These are phyloP conservation scores for Thalassarche chlororhynchos DNA, from an alignment of 2,113 vertebrate species.

Conservation along the genomic window DNA sequence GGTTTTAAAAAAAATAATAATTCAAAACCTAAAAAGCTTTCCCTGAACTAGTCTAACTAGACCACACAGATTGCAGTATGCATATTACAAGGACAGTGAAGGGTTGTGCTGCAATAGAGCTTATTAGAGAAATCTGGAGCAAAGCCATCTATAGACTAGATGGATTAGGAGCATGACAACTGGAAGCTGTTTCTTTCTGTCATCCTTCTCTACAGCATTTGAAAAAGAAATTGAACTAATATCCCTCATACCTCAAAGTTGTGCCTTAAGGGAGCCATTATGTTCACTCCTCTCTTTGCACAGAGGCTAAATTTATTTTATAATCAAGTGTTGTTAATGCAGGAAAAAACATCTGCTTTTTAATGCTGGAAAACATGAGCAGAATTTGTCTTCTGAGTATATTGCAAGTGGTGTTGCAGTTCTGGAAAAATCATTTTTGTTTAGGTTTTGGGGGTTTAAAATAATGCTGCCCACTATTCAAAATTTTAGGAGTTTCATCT, in stretches of 20 bases:
- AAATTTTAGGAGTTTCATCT: neutral
- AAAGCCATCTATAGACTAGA: neutral
- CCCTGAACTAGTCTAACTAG: neutral
- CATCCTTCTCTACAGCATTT: neutral
- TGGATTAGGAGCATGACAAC: neutral
- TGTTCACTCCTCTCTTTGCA: neutral
- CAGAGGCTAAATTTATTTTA: slow-evolving; percentile 2
- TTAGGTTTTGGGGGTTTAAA: neutral
- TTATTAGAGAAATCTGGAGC: neutral
- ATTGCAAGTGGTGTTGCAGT: neutral
- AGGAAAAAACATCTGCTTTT: neutral
- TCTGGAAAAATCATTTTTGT: neutral
- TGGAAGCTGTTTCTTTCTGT: slow-evolving; percentile 20
- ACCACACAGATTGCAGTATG: neutral
- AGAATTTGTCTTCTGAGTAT: slow-evolving; percentile 7
- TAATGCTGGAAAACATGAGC: neutral
- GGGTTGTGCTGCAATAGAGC: neutral
- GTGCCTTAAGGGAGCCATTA: slow-evolving; percentile 2
- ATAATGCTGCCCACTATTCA: neutral
- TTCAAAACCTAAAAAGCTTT: neutral
- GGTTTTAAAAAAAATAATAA: neutral
- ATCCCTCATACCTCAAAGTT: neutral
- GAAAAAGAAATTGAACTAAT: slow-evolving; percentile 12
- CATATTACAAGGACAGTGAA: neutral
- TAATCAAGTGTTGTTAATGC: slow-evolving; percentile 37